Conservation (phyloP, 2,888 invertebrate genomes). For the Pantelozetes paolii region DNA sequence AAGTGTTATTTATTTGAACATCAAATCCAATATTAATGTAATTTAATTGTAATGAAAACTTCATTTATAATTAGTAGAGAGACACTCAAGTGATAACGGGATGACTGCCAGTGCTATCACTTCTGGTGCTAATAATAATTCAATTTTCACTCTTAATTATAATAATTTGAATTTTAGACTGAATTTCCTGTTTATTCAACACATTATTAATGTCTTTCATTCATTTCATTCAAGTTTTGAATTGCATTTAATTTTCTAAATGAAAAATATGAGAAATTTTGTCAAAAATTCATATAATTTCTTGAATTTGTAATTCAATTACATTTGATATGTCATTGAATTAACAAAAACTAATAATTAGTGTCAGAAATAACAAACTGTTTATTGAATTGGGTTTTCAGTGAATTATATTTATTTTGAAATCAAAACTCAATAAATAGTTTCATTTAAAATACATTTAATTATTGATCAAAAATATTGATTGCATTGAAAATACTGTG, state of each 20-base stretch:
- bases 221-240: background rate
- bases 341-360: no score
- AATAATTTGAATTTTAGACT: background rate
- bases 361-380: no score
- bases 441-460: no score
- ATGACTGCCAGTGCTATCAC: background rate
- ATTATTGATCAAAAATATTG: no score
- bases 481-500: no score
- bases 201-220: background rate
- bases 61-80: background rate
- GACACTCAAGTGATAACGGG: background rate
- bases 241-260: background rate
- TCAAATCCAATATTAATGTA: background rate
- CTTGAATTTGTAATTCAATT: no score
- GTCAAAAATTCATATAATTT: no score
- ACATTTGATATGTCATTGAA: no score
- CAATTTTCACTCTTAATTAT: slow-evolving; percentile 5
- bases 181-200: slow-evolving; percentile 26
- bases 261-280: no score
- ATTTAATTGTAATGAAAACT: background rate
- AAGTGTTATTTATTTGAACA: background rate
- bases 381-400: no score
- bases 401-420: no score
- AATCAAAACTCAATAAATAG: no score
- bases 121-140: slow-evolving; percentile 3